Percentiles rank a stretch among this genome's conserved stretches.
These are phyloP conservation scores for Amazona vittata DNA, from an alignment of 2,113 vertebrate species.

Conservation along the genomic window DNA sequence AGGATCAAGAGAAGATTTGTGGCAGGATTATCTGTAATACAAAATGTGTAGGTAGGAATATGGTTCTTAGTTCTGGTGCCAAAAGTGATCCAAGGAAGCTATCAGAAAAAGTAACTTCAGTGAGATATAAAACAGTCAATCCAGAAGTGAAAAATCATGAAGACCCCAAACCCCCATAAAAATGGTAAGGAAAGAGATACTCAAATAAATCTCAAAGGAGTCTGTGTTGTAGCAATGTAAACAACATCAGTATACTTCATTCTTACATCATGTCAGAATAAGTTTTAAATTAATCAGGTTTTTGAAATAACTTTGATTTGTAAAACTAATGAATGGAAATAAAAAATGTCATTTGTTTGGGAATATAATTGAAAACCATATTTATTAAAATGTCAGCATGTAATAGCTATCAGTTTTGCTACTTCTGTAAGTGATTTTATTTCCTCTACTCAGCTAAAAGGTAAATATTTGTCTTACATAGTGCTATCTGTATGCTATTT, in stretches of 20 bases:
- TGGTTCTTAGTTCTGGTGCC: background rate
- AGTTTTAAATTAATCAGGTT: background rate
- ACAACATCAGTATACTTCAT: background rate
- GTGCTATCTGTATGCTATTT: background rate
- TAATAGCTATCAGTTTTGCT: background rate
- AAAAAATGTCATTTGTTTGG: background rate
- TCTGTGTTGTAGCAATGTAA: background rate
- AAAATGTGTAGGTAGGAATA: slow-evolving; percentile 14
- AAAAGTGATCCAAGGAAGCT: slow-evolving; percentile 15
- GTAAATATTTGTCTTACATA: background rate
- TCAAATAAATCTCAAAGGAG: background rate
- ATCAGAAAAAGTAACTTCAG: slow-evolving; percentile 6
- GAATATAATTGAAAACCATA: background rate
- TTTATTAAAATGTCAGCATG: background rate
- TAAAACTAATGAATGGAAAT: background rate
- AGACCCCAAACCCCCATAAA: background rate
- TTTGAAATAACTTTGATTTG: background rate
- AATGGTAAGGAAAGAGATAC: background rate
- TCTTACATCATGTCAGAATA: background rate
- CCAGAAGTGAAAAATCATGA: background rate
- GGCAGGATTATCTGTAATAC: background rate
- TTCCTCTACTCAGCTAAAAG: background rate
- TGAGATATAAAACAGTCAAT: background rate
- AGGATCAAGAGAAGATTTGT: slow-evolving; percentile 60
- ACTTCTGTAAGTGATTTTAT: background rate